Percentiles rank a stretch among this genome's conserved stretches.
Conservation (phyloP, 2,888 invertebrate genomes). For the Ashinkailepas kermadecensis region DNA sequence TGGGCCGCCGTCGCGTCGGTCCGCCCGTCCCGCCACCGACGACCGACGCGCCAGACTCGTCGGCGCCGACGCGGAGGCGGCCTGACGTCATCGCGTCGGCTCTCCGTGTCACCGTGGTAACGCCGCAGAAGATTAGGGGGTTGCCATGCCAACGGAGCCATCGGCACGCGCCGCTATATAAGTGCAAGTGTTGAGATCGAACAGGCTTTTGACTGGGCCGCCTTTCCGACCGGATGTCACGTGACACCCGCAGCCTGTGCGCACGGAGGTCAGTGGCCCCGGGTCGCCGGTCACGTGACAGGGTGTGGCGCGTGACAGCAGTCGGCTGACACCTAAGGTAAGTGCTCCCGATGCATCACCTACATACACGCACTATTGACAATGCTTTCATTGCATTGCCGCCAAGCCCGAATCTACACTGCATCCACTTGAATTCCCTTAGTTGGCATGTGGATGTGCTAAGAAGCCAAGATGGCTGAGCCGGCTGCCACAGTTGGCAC, state of each 20-base stretch:
- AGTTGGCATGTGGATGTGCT: too few relatives aligned
- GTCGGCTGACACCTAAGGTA: background rate
- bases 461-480: too few relatives aligned
- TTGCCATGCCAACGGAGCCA: conserved; percentile 10
- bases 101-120: conserved; percentile 19
- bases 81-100: background rate
- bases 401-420: too few relatives aligned
- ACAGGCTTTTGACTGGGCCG: background rate
- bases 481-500: too few relatives aligned
- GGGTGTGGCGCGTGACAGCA: background rate
- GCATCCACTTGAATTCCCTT: too few relatives aligned
- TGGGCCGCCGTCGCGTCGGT: background rate
- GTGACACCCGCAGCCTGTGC: background rate
- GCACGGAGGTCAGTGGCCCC: background rate
- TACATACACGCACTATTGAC: too few relatives aligned
- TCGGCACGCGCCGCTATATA: conserved; percentile 9
- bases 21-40: background rate
- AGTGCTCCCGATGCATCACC: background rate
- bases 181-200: background rate
- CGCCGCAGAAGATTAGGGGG: conserved; percentile 19
- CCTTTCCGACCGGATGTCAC: background rate
- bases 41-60: background rate
- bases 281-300: background rate
- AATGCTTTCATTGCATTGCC: too few relatives aligned
- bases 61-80: conserved; percentile 5